Base-by-base conservation (phyloP, 2,888 invertebrate species). In the Habrosyne pyritoides region DNA sequence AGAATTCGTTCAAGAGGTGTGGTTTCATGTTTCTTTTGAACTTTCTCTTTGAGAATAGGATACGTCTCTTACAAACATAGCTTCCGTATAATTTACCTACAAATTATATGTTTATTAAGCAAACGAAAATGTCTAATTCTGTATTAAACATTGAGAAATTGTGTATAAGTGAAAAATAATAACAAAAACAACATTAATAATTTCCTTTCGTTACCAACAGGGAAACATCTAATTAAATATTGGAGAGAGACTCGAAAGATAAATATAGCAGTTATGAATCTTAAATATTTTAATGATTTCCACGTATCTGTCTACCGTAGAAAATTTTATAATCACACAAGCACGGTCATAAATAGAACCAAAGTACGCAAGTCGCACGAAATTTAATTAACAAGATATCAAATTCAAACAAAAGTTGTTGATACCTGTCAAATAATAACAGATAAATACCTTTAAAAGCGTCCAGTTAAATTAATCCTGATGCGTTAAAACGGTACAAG, bases 391-490 rank as follows among this genome's bases (percentile, higher is more conserved):
- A 18, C 1, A 42, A n/a, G 8, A 42, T 21, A 33, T 53, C 53
- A 52, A 47, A 52, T 48, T n/a, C n/a, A 33, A 30, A 30, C 42
- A 30, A 14, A 49, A 47, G 30, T 53, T 52, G 53, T 49, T 42
- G 33, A 51, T 18, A n/a, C 10, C 22, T 42, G n/a, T 1, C 47
- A 50, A 33, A 54, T 57, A 50, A 47, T 49, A 54, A 49, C 24
- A 47, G 57, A 65, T 73, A 75, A 63, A 67, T 81, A 82, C 82
- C 82, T 81, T 69, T n/a, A n/a, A 56, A 53, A 58, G 53, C 54
- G 57, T 28, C 12, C 50, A 10, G 28, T 30, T 61, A 68, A 58
- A 61, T 59, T 67, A 60, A 57, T 64, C 59, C 66, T 61, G 63
- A 67, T 59, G 57, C 66, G 55, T 56, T 55, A 58, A 55, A 60